These are phyloP conservation scores for Gymnodraco acuticeps DNA, from an alignment of 2,797 vertebrate species.

Conservation along the genomic window DNA sequence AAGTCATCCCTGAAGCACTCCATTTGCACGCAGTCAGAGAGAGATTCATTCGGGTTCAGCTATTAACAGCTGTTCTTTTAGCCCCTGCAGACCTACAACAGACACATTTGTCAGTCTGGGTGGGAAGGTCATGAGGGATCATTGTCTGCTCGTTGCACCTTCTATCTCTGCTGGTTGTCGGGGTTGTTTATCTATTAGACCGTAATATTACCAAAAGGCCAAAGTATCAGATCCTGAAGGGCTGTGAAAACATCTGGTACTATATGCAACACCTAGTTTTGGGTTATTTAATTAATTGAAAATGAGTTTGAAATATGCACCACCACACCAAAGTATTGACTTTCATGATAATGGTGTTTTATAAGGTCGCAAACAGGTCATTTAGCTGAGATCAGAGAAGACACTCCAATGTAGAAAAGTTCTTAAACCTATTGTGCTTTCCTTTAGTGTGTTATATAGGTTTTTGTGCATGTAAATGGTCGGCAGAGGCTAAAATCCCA, in stretches of 20 bases:
- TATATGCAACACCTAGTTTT: neutral
- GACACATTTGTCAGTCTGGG: constrained; percentile 16
- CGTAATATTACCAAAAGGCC: neutral
- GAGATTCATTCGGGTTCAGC: neutral
- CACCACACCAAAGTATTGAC: neutral
- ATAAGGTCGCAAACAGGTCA: neutral
- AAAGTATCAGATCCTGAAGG: neutral
- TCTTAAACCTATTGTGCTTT: neutral
- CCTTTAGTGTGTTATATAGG: too few relatives aligned
- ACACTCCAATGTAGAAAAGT: neutral
- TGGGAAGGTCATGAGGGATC: constrained; percentile 33
- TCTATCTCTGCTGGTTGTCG: constrained; percentile 26
- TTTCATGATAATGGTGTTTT: neutral
- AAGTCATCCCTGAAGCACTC: too few relatives aligned
- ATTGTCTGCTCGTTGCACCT: constrained; percentile 25
- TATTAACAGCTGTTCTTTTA: neutral
- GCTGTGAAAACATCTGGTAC: neutral
- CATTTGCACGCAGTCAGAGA: constrained; percentile 6
- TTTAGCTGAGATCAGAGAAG: neutral
- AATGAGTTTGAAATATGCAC: neutral
- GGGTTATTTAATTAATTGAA: neutral
- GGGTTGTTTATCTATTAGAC: constrained; percentile 5
- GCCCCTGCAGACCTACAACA: constrained; percentile 8
- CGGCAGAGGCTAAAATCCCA: too few relatives aligned
- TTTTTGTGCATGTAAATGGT: too few relatives aligned